phyloP scores from a whole-genome alignment of 2,113 vertebrate genomes.

The Eulacestoma nigropectus region DNA sequence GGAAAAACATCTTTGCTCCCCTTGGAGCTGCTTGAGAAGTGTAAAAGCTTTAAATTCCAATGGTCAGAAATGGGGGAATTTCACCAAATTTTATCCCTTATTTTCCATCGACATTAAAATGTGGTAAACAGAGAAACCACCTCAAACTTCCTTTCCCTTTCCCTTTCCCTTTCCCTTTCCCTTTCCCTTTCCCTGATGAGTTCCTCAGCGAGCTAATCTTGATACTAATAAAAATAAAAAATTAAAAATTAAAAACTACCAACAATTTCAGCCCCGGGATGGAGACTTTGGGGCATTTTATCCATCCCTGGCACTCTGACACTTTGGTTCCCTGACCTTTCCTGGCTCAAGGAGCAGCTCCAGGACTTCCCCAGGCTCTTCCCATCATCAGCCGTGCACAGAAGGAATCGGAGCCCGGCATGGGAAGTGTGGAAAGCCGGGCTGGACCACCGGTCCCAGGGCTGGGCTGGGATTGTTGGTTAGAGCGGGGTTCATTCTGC shows the following conservation, averaged over 20 bases:
- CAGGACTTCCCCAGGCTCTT: not conserved
- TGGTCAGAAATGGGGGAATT: not conserved
- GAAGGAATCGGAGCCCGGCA: not conserved
- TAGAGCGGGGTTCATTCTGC: not conserved
- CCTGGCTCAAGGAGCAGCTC: not conserved
- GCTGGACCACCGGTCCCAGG: not conserved
- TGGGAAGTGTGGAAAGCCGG: accelerated
- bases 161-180: not conserved
- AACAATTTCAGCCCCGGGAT: accelerated
- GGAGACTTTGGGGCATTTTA: no score
- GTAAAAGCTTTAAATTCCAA: not conserved
- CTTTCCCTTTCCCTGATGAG: not conserved
- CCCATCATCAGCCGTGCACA: not conserved
- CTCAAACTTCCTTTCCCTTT: not conserved
- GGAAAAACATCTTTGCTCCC: not conserved
- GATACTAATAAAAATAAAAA: not conserved
- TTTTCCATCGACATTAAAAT: not conserved
- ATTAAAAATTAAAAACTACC: not conserved
- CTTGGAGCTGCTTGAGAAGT: not conserved
- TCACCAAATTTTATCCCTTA: not conserved
- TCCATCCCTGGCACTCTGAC: not conserved
- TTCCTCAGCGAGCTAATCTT: no score
- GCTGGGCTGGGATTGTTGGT: not conserved
- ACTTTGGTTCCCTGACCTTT: accelerated
- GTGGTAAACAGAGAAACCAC: not conserved